A percentile compares a stretch with the other conserved stretches of the same genome.
phyloP scores from a whole-genome alignment of 2,113 vertebrate species.

The Cygnus buccinator region DNA sequence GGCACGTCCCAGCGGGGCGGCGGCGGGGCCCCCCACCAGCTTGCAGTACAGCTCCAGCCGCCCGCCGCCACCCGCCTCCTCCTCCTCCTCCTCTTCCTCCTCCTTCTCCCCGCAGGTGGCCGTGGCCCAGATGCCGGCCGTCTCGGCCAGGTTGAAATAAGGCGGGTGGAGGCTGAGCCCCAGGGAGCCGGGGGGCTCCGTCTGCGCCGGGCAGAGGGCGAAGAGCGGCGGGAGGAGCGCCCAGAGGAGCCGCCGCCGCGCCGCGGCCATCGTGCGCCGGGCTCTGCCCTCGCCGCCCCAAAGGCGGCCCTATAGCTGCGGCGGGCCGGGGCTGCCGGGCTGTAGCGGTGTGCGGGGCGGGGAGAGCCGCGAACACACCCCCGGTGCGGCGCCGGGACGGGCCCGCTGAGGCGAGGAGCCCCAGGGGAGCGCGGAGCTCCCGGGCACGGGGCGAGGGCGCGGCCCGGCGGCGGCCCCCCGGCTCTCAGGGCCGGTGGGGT shows the following conservation, averaged over 20 bases:
- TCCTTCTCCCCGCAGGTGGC: conserved; percentile 91
- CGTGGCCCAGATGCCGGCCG: conserved; percentile 81
- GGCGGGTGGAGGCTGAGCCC: conserved; percentile 85
- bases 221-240: background rate
- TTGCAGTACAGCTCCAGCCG: conserved; percentile 88
- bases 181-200: background rate
- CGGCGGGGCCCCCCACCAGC: conserved; percentile 87
- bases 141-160: conserved; percentile 89
- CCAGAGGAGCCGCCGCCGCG: background rate
- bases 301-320: background rate
- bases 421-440: background rate
- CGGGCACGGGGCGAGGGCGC: background rate
- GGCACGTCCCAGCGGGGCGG: conserved; percentile 74
- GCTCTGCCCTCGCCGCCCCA: background rate
- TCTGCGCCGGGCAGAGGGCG: background rate
- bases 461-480: background rate
- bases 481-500: background rate
- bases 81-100: too few relatives aligned
- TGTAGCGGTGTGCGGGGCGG: background rate
- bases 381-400: background rate
- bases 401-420: background rate
- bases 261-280: background rate
- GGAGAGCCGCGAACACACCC: background rate
- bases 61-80: background rate
- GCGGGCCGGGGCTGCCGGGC: background rate